These are phyloP conservation scores for Diloba caeruleocephala DNA, from an alignment of 2,888 invertebrate species.

Conservation along the genomic window DNA sequence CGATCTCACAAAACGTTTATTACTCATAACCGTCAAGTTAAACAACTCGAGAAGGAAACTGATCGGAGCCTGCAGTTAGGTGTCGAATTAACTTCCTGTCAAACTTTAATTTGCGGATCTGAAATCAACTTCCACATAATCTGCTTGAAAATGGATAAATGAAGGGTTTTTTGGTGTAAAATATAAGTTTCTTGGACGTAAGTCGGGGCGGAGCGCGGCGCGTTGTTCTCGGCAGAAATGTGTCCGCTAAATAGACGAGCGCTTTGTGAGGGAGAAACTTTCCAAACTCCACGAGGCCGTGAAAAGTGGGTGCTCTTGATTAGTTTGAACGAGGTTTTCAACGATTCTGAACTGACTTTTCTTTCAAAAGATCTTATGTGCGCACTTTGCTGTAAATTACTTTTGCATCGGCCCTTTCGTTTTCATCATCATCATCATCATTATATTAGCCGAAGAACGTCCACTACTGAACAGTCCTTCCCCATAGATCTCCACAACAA, in stretches of 20 bases:
- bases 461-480: too few species aligned
- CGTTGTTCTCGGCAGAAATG: slow-evolving; percentile 32
- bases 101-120: slow-evolving; percentile 16
- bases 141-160: slow-evolving; percentile 21
- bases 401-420: slow-evolving; percentile 34
- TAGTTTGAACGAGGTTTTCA: slow-evolving; percentile 47
- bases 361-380: slow-evolving; percentile 30
- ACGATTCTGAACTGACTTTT: slow-evolving; percentile 35
- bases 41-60: slow-evolving; percentile 8
- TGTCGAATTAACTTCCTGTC: slow-evolving; percentile 26
- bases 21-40: slow-evolving; percentile 23
- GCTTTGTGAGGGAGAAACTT: slow-evolving; percentile 44
- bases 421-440: too few species aligned
- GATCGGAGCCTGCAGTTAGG: slow-evolving; percentile 20
- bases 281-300: slow-evolving; percentile 35
- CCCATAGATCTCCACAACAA: too few species aligned
- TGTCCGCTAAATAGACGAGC: slow-evolving; percentile 40
- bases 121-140: slow-evolving; percentile 26
- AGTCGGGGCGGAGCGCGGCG: not conserved
- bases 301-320: slow-evolving; percentile 50
- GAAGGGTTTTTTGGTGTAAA: slow-evolving; percentile 24
- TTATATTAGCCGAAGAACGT: too few species aligned
- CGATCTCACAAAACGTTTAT: slow-evolving; percentile 10
- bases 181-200: slow-evolving; percentile 15
- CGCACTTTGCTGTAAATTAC: slow-evolving; percentile 40